phyloP scores from a whole-genome alignment of 2,888 invertebrate species.

The Dorcus parallelipipedus region DNA sequence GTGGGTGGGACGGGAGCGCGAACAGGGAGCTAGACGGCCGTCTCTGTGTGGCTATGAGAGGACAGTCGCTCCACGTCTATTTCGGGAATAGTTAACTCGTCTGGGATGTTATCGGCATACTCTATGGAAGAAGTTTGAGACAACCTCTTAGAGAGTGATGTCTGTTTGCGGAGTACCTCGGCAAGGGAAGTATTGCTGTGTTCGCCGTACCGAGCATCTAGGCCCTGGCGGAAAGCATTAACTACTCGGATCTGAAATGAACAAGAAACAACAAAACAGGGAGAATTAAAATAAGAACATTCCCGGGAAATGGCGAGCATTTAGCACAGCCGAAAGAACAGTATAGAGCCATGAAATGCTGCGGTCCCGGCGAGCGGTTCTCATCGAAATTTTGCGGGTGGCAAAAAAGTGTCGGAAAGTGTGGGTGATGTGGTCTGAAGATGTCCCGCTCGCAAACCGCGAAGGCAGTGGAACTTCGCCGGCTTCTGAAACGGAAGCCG shows the following conservation, averaged over 20 bases:
- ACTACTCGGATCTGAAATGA: constrained; percentile 97
- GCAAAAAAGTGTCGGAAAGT: not conserved
- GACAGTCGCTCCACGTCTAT: constrained; percentile 90
- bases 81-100: constrained; percentile 85
- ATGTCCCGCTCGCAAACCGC: no score
- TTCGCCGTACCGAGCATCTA: constrained; percentile 92
- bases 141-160: constrained; percentile 86
- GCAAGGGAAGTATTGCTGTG: constrained; percentile 89
- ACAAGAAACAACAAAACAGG: constrained; percentile 52
- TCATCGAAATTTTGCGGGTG: constrained; percentile 4
- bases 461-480: no score
- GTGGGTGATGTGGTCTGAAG: no score
- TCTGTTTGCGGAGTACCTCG: constrained; percentile 91
- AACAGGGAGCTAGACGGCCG: constrained; percentile 71
- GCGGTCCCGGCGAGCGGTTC: constrained; percentile 35
- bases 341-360: constrained; percentile 38
- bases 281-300: constrained; percentile 50
- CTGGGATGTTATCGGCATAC: constrained; percentile 84
- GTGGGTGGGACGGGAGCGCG: constrained; percentile 30
- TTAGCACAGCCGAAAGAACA: constrained; percentile 47
- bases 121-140: constrained; percentile 91
- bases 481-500: no score
- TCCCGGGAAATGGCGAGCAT: constrained; percentile 44
- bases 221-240: constrained; percentile 99
- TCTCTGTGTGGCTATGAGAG: constrained; percentile 92